Base-by-base conservation (phyloP, 2,113 vertebrate genomes). In the Odocoileus virginianus region DNA sequence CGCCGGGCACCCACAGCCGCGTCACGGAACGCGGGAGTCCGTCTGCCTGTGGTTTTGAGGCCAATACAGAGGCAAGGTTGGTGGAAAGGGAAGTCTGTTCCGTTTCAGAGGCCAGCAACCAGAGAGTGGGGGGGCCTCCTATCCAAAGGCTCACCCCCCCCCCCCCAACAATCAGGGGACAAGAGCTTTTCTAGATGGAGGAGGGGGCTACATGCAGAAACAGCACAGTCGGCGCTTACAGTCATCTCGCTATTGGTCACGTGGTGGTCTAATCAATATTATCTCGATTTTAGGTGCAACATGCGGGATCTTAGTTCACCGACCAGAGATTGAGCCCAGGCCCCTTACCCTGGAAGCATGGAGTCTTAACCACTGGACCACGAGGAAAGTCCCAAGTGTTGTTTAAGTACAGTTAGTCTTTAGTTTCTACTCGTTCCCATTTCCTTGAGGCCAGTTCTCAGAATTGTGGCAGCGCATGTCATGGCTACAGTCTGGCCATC, bases 11-110 rank as follows among this genome's bases (percentile, higher is more conserved):
- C 64, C 9, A 10, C 28, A 17, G 2, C 15, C 0, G 2, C 4
- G 8, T 13, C 19, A 0, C 5, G 19, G 1, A 40, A 1, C 6
- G n/a, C 0, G 67, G 67, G 19, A 3, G 67, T 3, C 21, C 67
- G 2, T 0, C 67, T 13, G 36, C 21, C 36, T 1, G 36, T 2
- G 2, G 67, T 0, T 25, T 3, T 1, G 71, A 74, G 25, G 71
- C 71, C 71, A 25, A 0, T 2, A 3, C n/a, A 2, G 23, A 43
- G 71, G 71, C 5, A 7, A 7, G 36, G 36, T 4, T 43, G 71
- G 36, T 30, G 36, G 71, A 1, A 27, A 27, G 71, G 36, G 36
- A 30, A 27, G 36, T 2, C 36, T 6, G 36, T 0, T 3, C 27
- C 3, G 30, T 61, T 61, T 61, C 28, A 61, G 58, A 61, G 27